Percentiles rank a stretch among this genome's conserved stretches.
These are phyloP conservation scores for Raja brachyura DNA, from an alignment of 2,113 vertebrate species.

Conservation along the genomic window DNA sequence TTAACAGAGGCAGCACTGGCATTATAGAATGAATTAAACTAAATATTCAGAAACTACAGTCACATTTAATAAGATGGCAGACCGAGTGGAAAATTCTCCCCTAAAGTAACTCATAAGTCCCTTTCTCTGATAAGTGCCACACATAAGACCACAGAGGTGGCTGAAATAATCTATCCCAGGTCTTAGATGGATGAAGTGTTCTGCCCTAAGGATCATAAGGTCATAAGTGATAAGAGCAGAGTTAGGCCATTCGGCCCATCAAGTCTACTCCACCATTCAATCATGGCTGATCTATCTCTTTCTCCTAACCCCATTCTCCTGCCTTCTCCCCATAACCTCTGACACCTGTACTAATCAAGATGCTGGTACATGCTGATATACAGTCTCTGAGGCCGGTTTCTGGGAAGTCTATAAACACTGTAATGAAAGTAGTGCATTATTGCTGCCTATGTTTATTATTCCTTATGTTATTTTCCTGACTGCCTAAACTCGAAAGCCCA, in stretches of 20 bases:
- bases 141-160: background rate
- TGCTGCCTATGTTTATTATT: background rate
- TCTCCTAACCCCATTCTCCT: no score
- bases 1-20: background rate
- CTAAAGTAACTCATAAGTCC: background rate
- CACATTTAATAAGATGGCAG: background rate
- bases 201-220: background rate
- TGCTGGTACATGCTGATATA: constrained; percentile 1
- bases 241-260: no score
- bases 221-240: no score
- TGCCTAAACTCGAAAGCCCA: background rate
- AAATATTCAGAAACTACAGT: background rate
- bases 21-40: background rate
- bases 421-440: background rate
- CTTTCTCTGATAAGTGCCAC: constrained; percentile 16
- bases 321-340: no score
- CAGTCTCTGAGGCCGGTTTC: constrained; percentile 4
- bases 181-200: background rate
- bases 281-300: no score
- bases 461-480: constrained; percentile 24
- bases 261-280: no score
- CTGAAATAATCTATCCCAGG: background rate
- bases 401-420: constrained; percentile 28
- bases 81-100: background rate
- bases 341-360: no score